These are phyloP conservation scores for Lycocerus yunnanus DNA, from an alignment of 2,888 invertebrate genomes.

Conservation along the genomic window DNA sequence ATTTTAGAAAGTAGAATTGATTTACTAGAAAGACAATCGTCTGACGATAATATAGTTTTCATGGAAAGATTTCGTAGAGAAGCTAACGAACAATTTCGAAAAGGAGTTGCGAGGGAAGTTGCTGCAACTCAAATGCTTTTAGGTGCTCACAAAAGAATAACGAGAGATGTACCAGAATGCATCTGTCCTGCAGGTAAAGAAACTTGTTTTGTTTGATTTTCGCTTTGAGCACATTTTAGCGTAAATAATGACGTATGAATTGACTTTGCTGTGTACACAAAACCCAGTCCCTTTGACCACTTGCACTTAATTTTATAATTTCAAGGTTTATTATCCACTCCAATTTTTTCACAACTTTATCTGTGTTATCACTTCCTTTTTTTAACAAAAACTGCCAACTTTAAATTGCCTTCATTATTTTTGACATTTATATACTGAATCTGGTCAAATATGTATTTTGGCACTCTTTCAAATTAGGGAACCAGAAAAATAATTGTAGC, in stretches of 20 bases:
- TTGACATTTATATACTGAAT: background rate
- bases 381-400: background rate
- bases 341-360: background rate
- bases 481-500: background rate
- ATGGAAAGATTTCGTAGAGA: conserved; percentile 63
- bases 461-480: background rate
- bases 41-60: conserved; percentile 54
- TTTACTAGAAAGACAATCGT: conserved; percentile 59
- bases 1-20: conserved; percentile 63
- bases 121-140: conserved; percentile 25
- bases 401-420: background rate
- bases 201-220: background rate
- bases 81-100: conserved; percentile 55
- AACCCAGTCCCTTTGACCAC: background rate
- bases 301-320: background rate
- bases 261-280: background rate
- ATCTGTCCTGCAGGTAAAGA: conserved; percentile 71
- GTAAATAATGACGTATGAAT: background rate
- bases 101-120: conserved; percentile 53
- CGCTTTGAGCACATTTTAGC: background rate
- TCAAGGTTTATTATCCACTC: background rate
- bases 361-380: background rate
- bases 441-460: background rate
- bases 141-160: conserved; percentile 52
- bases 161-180: conserved; percentile 68